Conservation (phyloP, 2,113 vertebrate genomes). For the Symphodus melops region DNA sequence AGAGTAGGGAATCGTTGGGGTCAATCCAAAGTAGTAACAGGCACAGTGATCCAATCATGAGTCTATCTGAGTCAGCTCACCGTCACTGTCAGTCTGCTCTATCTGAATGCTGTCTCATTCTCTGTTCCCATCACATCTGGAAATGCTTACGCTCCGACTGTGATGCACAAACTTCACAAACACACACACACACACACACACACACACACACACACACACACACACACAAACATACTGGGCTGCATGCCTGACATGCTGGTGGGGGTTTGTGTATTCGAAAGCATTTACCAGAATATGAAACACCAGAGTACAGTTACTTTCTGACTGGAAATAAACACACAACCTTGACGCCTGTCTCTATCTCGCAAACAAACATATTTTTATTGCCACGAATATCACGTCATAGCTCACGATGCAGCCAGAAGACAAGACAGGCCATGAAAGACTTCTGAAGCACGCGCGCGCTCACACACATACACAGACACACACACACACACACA, state of each 20-base stretch:
- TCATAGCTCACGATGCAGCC: conserved; percentile 5
- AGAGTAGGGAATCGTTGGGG: not conserved
- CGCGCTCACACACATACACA: conserved; percentile 17
- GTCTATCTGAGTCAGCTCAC: conserved; percentile 44
- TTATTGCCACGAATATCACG: not conserved
- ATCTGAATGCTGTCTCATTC: conserved; percentile 32
- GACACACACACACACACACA: not conserved
- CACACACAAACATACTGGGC: conserved; percentile 16
- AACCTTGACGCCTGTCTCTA: not conserved
- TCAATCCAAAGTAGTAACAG: conserved; percentile 15
- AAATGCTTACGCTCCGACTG: conserved; percentile 53
- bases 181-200: conserved; percentile 43
- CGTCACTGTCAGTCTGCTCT: conserved; percentile 1
- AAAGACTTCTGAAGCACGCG: conserved; percentile 28
- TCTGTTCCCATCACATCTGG: conserved; percentile 63
- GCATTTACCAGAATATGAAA: conserved; percentile 33
- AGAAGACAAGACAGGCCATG: conserved; percentile 14
- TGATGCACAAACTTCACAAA: conserved; percentile 36
- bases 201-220: conserved; percentile 29
- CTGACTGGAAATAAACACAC: conserved; percentile 20
- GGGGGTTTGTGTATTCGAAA: conserved; percentile 4
- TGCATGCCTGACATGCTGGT: conserved; percentile 29
- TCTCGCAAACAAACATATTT: conserved; percentile 3
- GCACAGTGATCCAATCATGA: not conserved
- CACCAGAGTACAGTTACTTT: not conserved